Evolutionary conservation across 1,140 invertebrate genomes (phyloP), one percentile per base, ranked within the genome.

Genomic region (Pseudomyrmex sp.): DNA sequence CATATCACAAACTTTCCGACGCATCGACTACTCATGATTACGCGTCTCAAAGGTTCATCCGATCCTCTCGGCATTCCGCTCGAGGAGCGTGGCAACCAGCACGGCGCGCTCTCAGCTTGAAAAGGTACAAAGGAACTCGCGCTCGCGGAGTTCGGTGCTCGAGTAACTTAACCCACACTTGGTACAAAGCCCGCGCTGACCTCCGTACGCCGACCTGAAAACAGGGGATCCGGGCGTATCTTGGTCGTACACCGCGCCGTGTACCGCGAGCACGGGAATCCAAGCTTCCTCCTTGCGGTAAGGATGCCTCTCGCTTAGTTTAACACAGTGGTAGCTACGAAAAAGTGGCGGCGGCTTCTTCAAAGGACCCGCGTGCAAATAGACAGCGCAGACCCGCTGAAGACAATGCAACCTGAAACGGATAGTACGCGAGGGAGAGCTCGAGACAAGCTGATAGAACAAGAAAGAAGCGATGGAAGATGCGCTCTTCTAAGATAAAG

Each of bases 221-320:
- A 89, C 84, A 86, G 84, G 88, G 76, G 83, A 23, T 66, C 68
- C 59, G 61, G 83, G 84, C 85, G 85, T 88, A 86, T 86, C 88
- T 35, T 83, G 54, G 85, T 85, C 35, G 80, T 83, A 76, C 80
- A 35, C 35, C 35, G 35, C 83, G 82, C 63, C 88, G 72, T 89
- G 84, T 86, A 88, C 79, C 79, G 73, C 87, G 87, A 88, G 68
- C 83, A 83, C 86, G 83, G 77, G 86, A 88, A 83, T 69, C 83
- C 72, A 85, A 46, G 83, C 87, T 82, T 80, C 69, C 75, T 65
- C 85, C 74, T 66, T 82, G 85, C 85, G 84, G 66, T 82, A 87
- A 85, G 86, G 80, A 89, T 91, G 85, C 90, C 90, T 92, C 90
- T 93, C 92, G 92, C 88, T 90, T 93, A 93, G 93, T 93, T 93